A percentile compares a stretch with the other conserved stretches of the same genome.
Evolutionary conservation across 35 echinoderm and acorn worm species (phyloP).

Genomic region (Anneissia japonica): DNA sequence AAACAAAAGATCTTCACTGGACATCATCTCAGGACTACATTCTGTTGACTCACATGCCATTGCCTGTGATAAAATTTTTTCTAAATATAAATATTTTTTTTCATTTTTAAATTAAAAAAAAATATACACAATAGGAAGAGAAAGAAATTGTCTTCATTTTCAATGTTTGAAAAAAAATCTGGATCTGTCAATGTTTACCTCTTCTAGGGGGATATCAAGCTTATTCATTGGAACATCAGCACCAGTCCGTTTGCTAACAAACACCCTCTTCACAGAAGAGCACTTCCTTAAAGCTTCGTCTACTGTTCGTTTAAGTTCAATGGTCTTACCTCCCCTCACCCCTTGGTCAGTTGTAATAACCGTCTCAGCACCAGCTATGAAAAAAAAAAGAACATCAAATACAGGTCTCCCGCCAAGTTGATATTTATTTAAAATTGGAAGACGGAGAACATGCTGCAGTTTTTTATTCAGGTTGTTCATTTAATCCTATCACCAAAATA

Average conservation of each 20-base stretch:
- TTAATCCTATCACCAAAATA: no score
- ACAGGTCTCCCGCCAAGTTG: no score
- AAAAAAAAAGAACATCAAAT: no score
- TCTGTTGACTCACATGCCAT: constrained; percentile 76
- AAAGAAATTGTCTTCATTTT: no score
- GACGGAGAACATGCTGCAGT: no score
- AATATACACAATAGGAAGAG: no score
- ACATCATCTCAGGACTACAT: constrained; percentile 69
- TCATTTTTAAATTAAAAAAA: background rate
- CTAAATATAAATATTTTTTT: no score
- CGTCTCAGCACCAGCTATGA: constrained; percentile 72
- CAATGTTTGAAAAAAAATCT: background rate
- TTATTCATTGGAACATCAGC: constrained; percentile 44
- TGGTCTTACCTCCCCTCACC: constrained; percentile 81
- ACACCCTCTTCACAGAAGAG: constrained; percentile 80
- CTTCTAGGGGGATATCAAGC: constrained; percentile 88
- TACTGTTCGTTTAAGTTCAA: constrained; percentile 84
- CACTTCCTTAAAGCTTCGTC: constrained; percentile 69
- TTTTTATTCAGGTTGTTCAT: no score
- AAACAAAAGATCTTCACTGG: constrained; percentile 81
- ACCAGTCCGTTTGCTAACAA: constrained; percentile 79
- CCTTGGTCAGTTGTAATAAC: constrained; percentile 88
- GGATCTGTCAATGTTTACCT: constrained; percentile 27
- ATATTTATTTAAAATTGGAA: no score
- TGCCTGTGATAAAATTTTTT: no score